These are phyloP conservation scores for Melieria picta DNA, from an alignment of 2,888 invertebrate genomes.

Conservation along the genomic window DNA sequence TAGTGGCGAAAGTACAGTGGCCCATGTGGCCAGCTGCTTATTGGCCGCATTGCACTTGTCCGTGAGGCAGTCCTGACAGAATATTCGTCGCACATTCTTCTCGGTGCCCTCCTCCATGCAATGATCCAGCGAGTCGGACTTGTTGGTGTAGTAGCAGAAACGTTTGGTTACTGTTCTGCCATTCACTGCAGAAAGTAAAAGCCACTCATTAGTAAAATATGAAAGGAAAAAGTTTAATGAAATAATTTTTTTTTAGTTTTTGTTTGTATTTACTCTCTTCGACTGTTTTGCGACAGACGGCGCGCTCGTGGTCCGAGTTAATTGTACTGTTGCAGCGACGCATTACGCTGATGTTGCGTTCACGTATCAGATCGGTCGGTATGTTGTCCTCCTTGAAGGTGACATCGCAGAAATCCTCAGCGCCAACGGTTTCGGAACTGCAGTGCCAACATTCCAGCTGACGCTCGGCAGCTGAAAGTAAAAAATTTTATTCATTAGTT, in stretches of 20 bases:
- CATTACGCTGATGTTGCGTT: slow-evolving; percentile 57
- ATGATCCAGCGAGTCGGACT: slow-evolving; percentile 57
- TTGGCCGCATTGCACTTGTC: slow-evolving; percentile 57
- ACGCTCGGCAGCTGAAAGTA: slow-evolving; percentile 30
- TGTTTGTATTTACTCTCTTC: slow-evolving; percentile 54
- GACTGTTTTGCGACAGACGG: slow-evolving; percentile 63
- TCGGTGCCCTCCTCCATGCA: slow-evolving; percentile 57
- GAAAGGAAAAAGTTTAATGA: not conserved
- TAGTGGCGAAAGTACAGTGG: slow-evolving; percentile 44
- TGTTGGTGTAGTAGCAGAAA: slow-evolving; percentile 63
- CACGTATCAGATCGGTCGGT: slow-evolving; percentile 51
- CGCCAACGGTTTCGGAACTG: slow-evolving; percentile 60
- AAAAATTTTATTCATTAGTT: too few species aligned
- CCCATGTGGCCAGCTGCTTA: slow-evolving; percentile 40
- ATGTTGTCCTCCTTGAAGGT: slow-evolving; percentile 59
- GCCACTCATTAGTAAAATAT: not conserved
- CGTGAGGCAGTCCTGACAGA: slow-evolving; percentile 59
- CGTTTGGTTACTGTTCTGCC: slow-evolving; percentile 59
- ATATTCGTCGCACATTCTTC: slow-evolving; percentile 56
- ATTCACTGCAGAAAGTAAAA: slow-evolving; percentile 47
- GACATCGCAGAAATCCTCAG: slow-evolving; percentile 60
- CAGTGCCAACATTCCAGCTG: slow-evolving; percentile 62
- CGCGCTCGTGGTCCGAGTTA: slow-evolving; percentile 60
- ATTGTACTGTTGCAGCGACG: slow-evolving; percentile 58
- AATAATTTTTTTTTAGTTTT: not conserved